Conservation (phyloP, 64 coral and sea anemone genomes). For the Dendrophyllia cribrosa region DNA sequence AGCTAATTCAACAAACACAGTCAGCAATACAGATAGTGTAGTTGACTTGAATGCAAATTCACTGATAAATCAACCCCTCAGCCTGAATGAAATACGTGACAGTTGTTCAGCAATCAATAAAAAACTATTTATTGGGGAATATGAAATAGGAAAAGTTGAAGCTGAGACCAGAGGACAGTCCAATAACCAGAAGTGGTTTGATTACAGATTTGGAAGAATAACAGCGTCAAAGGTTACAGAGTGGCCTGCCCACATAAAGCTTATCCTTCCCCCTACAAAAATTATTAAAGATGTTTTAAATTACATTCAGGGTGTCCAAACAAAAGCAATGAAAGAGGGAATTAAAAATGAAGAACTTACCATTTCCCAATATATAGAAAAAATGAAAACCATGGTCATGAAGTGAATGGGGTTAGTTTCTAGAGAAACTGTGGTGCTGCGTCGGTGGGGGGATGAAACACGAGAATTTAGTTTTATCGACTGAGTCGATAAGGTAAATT, state of each 20-base stretch:
- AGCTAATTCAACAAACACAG: background rate
- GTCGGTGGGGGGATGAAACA: too few species aligned
- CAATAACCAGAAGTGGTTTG: conserved; percentile 72
- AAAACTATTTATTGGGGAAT: conserved; percentile 52
- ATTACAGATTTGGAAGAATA: conserved; percentile 65
- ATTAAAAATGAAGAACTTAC: conserved; percentile 41
- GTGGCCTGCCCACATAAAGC: conserved; percentile 66
- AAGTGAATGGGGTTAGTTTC: background rate
- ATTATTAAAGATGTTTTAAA: conserved; percentile 76
- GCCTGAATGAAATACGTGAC: conserved; percentile 75
- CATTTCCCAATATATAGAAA: conserved; percentile 6
- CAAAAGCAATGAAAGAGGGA: conserved; percentile 60
- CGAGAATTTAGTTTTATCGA: too few species aligned
- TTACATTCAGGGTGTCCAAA: conserved; percentile 41
- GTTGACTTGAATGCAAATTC: background rate
- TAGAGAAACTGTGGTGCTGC: conserved; percentile 31
- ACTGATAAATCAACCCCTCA: conserved; percentile 48
- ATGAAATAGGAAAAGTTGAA: conserved; percentile 62
- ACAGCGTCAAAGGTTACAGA: conserved; percentile 82
- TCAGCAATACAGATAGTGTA: background rate
- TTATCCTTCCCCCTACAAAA: conserved; percentile 62
- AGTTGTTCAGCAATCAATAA: conserved; percentile 60
- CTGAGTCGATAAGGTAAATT: too few species aligned
- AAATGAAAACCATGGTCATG: conserved; percentile 30
- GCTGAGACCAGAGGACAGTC: conserved; percentile 75